Evolutionary conservation across 2,888 invertebrate genomes (phyloP), one percentile per base, ranked within the genome.

Genomic region (Gryllus longicercus): DNA sequence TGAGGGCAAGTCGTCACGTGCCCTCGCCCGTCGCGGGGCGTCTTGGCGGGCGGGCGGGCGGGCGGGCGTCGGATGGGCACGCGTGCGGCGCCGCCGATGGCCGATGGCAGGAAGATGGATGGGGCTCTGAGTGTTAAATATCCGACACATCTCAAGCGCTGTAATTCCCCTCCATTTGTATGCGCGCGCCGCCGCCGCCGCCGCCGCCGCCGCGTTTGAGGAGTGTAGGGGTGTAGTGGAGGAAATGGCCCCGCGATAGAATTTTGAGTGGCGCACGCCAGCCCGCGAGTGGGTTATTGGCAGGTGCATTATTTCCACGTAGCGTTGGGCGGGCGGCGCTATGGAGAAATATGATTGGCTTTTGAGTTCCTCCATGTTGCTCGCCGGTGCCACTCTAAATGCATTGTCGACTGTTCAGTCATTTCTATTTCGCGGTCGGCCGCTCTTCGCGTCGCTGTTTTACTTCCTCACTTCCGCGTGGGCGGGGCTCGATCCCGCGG

Each of bases 261-360:
- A 63, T 63, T 63, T n/a, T 63, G 63, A 63, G 63, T 63, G 16
- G 63, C 63, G 63, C 63, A 63, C 63, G 63, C 63, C 63, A 63
- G 4, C n/a, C n/a, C 63, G n/a, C 1, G 63, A 63, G 63, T 18
- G 63, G 63, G 11, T 63, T 63, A 63, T 63, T 63, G 63, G 63
- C 63, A 63, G 63, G 63, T 63, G 63, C 63, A 63, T 63, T 63
- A 63, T 63, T 63, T 63, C 63, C 63, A 63, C 16, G 63, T 38
- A 11, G 63, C 14, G 63, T 14, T 14, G 12, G n/a, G 0, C n/a
- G 3, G 16, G 12, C 16, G 11, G n/a, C n/a, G 63, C n/a, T 63
- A n/a, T 63, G n/a, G 63, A 63, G 63, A 63, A 63, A 63, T 63
- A 18, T 63, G 63, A 63, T 63, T 63, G 63, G n/a, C 63, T 63